Evolutionary conservation across 2,888 invertebrate genomes (phyloP), one percentile per base, ranked within the genome.

Genomic region (Drosophila subsilvestris): DNA sequence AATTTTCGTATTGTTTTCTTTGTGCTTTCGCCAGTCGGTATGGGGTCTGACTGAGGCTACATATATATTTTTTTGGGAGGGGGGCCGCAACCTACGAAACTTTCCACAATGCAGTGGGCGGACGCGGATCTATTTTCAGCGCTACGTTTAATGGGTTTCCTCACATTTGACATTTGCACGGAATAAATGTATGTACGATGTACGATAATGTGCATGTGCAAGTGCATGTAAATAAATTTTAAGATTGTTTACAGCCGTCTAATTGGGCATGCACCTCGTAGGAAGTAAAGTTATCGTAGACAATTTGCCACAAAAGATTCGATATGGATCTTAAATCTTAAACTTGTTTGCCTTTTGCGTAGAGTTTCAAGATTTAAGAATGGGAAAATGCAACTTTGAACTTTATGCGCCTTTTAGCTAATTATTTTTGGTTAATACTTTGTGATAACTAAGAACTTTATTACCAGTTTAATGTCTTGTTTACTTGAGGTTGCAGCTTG

Each of bases 101-200:
- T 57, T 61, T 56, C 78, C 66, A 69, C 68, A 76, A 72, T 75
- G 55, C 63, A 43, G 87, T 86, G 82, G 82, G 85, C 76, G 86
- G 76, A 51, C 12, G 53, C 42, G 66, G 43, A n/a, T 57, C 79
- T 81, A 77, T 84, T 86, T 77, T 55, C 42, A 57, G 79, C 69
- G 37, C 59, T 50, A 66, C 68, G 51, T 69, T 61, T 77, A 71
- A 78, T 78, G 56, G 81, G 59, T 73, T 77, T 70, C 60, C 74
- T 66, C 76, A 75, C 80, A 75, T 80, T 78, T 81, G 79, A 78
- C 86, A 83, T 78, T 78, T 78, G 65, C 42, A 48, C 50, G 43
- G 65, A 62, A 66, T 53, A 48, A 59, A 62, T 12, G 44, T 60
- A 62, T n/a, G 44, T 60, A 69, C 71, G 62, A 55, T 20, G 42